Conservation (phyloP, 2,113 vertebrate species). For the Neodon shergylaensis region DNA sequence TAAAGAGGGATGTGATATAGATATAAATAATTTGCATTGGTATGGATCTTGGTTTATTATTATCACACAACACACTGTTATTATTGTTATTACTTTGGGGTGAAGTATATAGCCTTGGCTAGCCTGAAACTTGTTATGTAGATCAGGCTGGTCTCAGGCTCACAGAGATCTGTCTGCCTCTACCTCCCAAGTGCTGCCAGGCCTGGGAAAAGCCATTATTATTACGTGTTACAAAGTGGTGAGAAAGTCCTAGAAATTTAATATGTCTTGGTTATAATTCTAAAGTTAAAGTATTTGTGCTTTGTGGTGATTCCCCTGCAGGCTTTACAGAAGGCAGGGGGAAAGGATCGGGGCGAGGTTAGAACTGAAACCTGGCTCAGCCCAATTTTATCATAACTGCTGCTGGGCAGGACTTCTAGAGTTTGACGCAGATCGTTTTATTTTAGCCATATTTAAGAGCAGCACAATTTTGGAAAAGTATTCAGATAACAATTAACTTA, state of each 20-base stretch:
- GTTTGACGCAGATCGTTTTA: background rate
- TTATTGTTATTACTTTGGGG: background rate
- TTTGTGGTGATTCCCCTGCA: background rate
- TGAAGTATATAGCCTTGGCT: background rate
- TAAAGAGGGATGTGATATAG: too few species aligned
- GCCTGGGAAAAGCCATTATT: background rate
- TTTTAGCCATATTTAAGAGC: background rate
- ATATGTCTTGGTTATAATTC: background rate
- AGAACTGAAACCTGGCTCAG: background rate
- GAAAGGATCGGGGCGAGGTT: background rate
- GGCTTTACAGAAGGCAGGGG: background rate
- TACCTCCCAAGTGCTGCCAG: background rate
- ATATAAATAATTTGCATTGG: too few species aligned
- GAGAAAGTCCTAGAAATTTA: background rate
- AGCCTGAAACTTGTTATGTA: background rate
- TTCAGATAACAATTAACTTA: background rate
- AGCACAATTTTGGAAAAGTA: background rate
- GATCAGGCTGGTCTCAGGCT: background rate
- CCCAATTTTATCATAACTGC: too few species aligned
- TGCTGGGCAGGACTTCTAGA: background rate
- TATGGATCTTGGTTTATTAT: too few species aligned
- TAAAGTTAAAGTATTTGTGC: background rate
- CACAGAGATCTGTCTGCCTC: background rate
- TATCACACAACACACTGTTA: too few species aligned
- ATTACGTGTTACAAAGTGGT: background rate